Conservation (phyloP, 2,888 invertebrate species). For the Tetramorium bicarinatum region DNA sequence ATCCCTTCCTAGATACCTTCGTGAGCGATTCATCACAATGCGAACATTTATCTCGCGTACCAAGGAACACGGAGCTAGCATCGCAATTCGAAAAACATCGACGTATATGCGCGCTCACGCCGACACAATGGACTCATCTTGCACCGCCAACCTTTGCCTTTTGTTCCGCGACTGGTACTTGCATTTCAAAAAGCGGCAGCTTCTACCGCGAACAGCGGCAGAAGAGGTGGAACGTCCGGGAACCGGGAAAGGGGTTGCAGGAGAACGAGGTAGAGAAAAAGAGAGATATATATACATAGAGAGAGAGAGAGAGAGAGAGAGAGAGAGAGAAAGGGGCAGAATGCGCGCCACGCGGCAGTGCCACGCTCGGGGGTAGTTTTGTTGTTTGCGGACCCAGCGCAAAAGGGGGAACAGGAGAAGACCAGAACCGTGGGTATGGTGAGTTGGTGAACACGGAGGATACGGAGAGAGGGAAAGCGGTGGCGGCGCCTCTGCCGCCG, state of each 20-base stretch:
- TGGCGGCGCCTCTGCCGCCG: constrained; percentile 36
- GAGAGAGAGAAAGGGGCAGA: constrained; percentile 23
- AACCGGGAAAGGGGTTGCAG: constrained; percentile 3
- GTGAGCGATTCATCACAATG: constrained; percentile 23
- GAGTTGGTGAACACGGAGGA: constrained; percentile 39
- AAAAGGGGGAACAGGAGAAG: constrained; percentile 31
- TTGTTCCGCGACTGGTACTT: constrained; percentile 67
- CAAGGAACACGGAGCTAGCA: constrained; percentile 32
- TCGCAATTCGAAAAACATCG: constrained; percentile 60
- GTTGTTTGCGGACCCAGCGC: constrained; percentile 59
- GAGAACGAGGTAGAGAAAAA: background rate
- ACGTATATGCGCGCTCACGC: constrained; percentile 42
- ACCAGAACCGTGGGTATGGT: constrained; percentile 21
- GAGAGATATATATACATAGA: no score
- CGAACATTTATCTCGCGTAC: constrained; percentile 38
- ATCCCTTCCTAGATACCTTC: background rate
- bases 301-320: constrained; percentile 22
- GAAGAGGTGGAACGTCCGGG: constrained; percentile 36
- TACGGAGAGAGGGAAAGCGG: constrained; percentile 16
- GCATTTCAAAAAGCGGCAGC: constrained; percentile 67
- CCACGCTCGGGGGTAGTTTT: constrained; percentile 62
- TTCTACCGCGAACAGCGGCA: constrained; percentile 55
- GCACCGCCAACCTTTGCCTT: constrained; percentile 70
- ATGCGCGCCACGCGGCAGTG: constrained; percentile 38
- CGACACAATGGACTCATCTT: constrained; percentile 70